Evolutionary conservation across 2,113 vertebrate species (phyloP), one percentile per base, ranked within the genome.

Genomic region (Pagrus major): DNA sequence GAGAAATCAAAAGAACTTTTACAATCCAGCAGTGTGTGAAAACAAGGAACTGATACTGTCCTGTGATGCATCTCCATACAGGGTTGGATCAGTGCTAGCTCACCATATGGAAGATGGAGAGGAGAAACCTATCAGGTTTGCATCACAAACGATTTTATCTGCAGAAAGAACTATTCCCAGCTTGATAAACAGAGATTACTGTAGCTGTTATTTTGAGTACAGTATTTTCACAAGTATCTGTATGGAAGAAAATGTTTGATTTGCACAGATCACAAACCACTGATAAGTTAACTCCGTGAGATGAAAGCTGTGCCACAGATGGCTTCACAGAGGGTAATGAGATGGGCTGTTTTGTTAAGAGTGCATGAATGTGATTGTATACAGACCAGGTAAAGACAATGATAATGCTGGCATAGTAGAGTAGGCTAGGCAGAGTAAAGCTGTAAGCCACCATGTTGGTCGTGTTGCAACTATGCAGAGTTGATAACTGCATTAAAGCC

Each of bases 231-330:
- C n/a, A n/a, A 71, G 8, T 84, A 87, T 20, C 5, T 82, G 21
- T 86, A 80, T 77, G 76, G 72, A 1, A 29, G 42, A 2, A 54
- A 31, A 10, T 76, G n/a, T 85, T 23, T 37, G 4, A 86, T 75
- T 3, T 68, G 9, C 2, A 81, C 52, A 4, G 80, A 86, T 3
- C 79, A 80, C 10, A 86, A 85, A 23, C 83, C 49, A 12, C 18
- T 78, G 5, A 41, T 70, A 21, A 25, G 4, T n/a, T 12, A 83
- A 9, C 54, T 86, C 6, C 31, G n/a, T 51, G 55, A 88, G 21
- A 25, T 73, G 23, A n/a, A 83, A 67, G 23, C n/a, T n/a, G n/a
- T n/a, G 39, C 55, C n/a, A n/a, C n/a, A n/a, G n/a, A n/a, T n/a
- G n/a, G n/a, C n/a, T n/a, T n/a, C n/a, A n/a, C 18, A 7, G 20